These are phyloP conservation scores for Colossoma macropomum DNA, from an alignment of 2,113 vertebrate species.

Conservation along the genomic window DNA sequence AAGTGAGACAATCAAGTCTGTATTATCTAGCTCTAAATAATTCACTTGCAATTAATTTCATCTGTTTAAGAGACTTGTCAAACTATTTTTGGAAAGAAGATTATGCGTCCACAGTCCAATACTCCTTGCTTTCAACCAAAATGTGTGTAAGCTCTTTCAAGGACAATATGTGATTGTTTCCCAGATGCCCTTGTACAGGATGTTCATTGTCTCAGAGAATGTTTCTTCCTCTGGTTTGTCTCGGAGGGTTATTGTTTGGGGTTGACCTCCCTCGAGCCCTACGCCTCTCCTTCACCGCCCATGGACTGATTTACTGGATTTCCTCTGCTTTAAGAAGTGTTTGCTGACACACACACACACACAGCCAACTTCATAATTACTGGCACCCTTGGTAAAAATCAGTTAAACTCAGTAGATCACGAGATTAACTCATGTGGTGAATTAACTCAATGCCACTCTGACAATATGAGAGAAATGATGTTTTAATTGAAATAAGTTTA, in stretches of 20 bases:
- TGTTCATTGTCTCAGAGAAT: constrained; percentile 5
- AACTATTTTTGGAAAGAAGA: constrained; percentile 36
- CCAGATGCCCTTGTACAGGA: constrained; percentile 7
- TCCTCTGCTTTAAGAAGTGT: background rate
- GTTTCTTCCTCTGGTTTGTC: background rate
- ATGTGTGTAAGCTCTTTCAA: constrained; percentile 8
- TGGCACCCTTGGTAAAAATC: background rate
- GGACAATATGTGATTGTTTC: background rate
- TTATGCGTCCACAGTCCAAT: constrained; percentile 3
- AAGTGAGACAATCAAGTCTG: constrained; percentile 27
- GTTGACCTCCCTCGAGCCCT: background rate
- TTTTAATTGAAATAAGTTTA: too few species aligned
- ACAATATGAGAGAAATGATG: too few species aligned
- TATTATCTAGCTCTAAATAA: constrained; percentile 35
- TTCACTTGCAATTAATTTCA: constrained; percentile 39
- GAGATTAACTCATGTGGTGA: too few species aligned
- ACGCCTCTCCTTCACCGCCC: background rate
- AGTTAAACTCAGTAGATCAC: too few species aligned
- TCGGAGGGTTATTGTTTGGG: background rate
- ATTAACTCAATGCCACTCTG: too few species aligned
- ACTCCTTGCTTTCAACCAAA: background rate
- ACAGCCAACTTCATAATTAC: background rate
- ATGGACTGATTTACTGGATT: background rate
- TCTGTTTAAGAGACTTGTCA: constrained; percentile 30
- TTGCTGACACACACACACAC: background rate